Percentiles rank a stretch among this genome's conserved stretches.
Conservation (phyloP, 2,888 invertebrate genomes). For the Tortricodes alternella region DNA sequence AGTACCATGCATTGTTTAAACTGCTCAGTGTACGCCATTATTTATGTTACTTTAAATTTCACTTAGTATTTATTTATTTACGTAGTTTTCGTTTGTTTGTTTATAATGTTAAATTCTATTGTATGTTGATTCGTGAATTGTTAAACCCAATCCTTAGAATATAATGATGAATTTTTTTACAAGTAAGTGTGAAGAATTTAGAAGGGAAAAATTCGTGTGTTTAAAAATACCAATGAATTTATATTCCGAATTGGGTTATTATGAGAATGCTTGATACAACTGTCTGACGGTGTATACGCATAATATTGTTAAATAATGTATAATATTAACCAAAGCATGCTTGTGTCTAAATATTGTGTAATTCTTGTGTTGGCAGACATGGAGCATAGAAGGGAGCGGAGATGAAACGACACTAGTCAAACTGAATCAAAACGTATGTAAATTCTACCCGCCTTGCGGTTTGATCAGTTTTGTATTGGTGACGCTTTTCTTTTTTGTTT, state of each 20-base stretch:
- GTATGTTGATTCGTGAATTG: too few species aligned
- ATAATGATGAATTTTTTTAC: too few species aligned
- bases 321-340: background rate
- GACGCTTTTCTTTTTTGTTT: slow-evolving; percentile 9
- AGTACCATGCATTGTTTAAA: too few species aligned
- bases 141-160: too few species aligned
- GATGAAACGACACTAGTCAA: slow-evolving; percentile 30
- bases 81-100: too few species aligned
- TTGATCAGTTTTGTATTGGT: slow-evolving; percentile 29
- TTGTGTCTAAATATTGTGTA: background rate
- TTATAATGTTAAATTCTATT: too few species aligned
- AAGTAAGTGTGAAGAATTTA: too few species aligned
- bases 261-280: background rate
- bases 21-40: too few species aligned
- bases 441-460: slow-evolving; percentile 7
- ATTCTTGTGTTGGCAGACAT: slow-evolving; percentile 30
- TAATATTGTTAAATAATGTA: background rate
- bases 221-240: background rate
- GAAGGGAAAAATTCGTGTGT: too few species aligned
- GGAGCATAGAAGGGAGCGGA: slow-evolving; percentile 31
- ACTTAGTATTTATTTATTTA: too few species aligned
- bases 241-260: background rate
- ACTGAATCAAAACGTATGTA: slow-evolving; percentile 32
- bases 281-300: background rate
- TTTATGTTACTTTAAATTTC: too few species aligned